These are phyloP conservation scores for Atta cephalotes DNA, from an alignment of 1,140 invertebrate species.

Conservation along the genomic window DNA sequence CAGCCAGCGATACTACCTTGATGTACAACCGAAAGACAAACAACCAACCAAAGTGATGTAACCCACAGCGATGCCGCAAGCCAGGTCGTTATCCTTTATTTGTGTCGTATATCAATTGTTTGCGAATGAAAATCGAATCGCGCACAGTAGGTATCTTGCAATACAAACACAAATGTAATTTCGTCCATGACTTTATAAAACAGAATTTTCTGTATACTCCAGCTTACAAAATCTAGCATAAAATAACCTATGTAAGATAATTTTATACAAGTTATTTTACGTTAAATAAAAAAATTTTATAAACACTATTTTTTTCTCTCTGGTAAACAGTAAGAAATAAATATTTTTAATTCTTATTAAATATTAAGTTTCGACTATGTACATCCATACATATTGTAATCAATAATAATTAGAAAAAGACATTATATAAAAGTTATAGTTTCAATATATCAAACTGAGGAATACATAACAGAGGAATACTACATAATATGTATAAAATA, in stretches of 20 bases:
- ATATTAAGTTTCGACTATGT: too few relatives aligned
- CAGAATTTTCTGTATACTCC: neutral
- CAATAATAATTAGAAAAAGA: neutral
- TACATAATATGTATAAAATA: neutral
- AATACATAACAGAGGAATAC: neutral
- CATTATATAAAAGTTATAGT: neutral
- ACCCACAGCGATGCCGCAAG: constrained; percentile 36
- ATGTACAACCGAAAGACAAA: constrained; percentile 50
- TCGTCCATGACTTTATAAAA: constrained; percentile 25
- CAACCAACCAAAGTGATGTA: constrained; percentile 21
- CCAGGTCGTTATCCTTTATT: constrained; percentile 41
- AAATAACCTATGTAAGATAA: neutral
- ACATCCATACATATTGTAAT: neutral
- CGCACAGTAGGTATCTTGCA: constrained; percentile 16
- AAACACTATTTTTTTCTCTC: neutral
- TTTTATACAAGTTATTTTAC: neutral
- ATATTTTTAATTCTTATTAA: neutral
- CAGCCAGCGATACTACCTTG: constrained; percentile 30
- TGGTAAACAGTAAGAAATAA: neutral
- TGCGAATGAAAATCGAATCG: constrained; percentile 58
- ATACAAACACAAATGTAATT: constrained; percentile 53
- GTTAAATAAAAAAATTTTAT: neutral
- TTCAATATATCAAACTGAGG: constrained; percentile 9
- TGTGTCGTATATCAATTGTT: constrained; percentile 54
- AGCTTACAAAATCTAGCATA: neutral